A percentile compares a stretch with the other conserved stretches of the same genome.
Evolutionary conservation across 23 tunicate species (phyloP).

Genomic region (Ascidia mentula): DNA sequence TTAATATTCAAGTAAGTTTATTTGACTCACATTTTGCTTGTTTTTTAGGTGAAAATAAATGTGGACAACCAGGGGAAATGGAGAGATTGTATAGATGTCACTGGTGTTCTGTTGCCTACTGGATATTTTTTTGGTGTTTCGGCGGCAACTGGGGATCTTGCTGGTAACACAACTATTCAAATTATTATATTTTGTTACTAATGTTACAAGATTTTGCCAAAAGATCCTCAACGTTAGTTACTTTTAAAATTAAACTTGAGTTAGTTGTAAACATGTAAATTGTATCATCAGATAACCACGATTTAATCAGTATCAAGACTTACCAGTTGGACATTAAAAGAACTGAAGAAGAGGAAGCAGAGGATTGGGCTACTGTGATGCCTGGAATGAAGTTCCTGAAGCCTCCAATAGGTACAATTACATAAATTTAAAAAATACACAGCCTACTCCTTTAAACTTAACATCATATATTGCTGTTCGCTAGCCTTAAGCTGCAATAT

Average conservation of each 20-base stretch:
- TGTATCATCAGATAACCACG: slow-evolving; percentile 65
- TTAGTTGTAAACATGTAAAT: background rate
- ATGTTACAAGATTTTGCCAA: background rate
- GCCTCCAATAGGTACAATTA: slow-evolving; percentile 68
- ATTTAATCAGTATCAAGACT: slow-evolving; percentile 49
- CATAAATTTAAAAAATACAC: too few species aligned
- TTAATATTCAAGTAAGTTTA: background rate
- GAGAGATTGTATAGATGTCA: slow-evolving; percentile 61
- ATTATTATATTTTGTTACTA: background rate
- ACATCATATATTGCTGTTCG: too few species aligned
- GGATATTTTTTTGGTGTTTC: slow-evolving; percentile 82
- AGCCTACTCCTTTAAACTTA: too few species aligned
- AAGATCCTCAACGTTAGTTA: background rate
- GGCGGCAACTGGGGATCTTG: slow-evolving; percentile 94
- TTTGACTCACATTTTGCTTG: background rate
- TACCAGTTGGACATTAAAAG: slow-evolving; percentile 56
- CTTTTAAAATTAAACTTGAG: background rate
- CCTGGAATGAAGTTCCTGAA: slow-evolving; percentile 54
- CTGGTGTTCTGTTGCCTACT: slow-evolving; percentile 63
- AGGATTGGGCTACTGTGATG: slow-evolving; percentile 45
- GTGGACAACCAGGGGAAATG: slow-evolving; percentile 51
- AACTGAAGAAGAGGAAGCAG: slow-evolving; percentile 54
- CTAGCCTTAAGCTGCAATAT: too few species aligned
- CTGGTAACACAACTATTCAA: slow-evolving; percentile 54
- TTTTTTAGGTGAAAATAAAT: slow-evolving; percentile 38